These are phyloP conservation scores for Musca vetustissima DNA, from an alignment of 1,140 invertebrate genomes.

Conservation along the genomic window DNA sequence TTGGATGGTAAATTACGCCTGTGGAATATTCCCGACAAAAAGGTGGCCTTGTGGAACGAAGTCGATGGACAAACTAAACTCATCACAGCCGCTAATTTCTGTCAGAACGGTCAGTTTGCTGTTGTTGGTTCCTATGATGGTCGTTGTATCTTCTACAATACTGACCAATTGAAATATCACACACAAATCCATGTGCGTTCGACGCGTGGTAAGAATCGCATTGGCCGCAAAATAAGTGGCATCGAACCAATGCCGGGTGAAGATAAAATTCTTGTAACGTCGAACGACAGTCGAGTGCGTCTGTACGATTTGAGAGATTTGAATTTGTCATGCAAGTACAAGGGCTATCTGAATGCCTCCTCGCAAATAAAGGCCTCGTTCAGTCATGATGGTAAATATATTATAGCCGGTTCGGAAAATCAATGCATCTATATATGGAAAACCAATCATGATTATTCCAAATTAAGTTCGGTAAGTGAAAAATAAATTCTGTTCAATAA, in stretches of 20 bases:
- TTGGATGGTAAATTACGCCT: constrained; percentile 94
- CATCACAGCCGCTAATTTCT: constrained; percentile 97
- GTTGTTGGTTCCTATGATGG: constrained; percentile 98
- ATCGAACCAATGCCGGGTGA: constrained; percentile 96
- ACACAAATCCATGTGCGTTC: constrained; percentile 96
- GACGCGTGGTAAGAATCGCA: constrained; percentile 90
- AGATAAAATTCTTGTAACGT: constrained; percentile 96
- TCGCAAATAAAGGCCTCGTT: constrained; percentile 98
- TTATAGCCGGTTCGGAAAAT: constrained; percentile 97
- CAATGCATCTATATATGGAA: constrained; percentile 98
- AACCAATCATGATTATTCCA: constrained; percentile 93
- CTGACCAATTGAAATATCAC: constrained; percentile 97
- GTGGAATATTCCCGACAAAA: constrained; percentile 99
- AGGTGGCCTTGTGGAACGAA: constrained; percentile 96
- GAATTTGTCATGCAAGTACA: constrained; percentile 95
- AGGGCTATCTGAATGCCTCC: constrained; percentile 91
- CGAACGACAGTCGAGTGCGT: constrained; percentile 95
- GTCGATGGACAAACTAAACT: constrained; percentile 91
- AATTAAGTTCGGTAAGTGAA: constrained; percentile 81
- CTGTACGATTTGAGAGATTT: constrained; percentile 96
- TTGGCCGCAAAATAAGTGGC: constrained; percentile 93
- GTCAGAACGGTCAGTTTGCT: constrained; percentile 96
- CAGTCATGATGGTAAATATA: constrained; percentile 94
- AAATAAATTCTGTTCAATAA: too few species aligned
- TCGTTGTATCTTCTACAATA: constrained; percentile 96